These are phyloP conservation scores for Agrilus cyanescens DNA, from an alignment of 2,888 invertebrate genomes.

Conservation along the genomic window DNA sequence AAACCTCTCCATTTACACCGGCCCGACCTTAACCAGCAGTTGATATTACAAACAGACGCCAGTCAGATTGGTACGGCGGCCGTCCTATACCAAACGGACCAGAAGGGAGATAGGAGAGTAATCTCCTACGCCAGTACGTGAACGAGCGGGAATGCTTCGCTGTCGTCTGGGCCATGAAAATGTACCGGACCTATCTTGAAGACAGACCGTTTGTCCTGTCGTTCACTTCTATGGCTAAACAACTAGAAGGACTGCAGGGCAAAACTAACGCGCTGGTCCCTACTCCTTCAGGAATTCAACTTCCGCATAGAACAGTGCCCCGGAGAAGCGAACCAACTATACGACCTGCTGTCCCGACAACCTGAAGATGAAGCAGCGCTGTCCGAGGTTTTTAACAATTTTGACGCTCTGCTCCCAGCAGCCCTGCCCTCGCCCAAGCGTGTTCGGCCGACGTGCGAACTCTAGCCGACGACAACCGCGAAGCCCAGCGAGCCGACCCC, in stretches of 20 bases:
- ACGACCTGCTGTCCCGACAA: conserved; percentile 13
- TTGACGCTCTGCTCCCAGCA: not conserved
- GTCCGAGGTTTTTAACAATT: not conserved
- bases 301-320: conserved; percentile 18
- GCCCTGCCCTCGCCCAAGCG: not conserved
- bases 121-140: conserved; percentile 18
- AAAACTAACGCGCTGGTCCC: conserved; percentile 13
- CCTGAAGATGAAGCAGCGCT: not conserved
- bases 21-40: conserved; percentile 12
- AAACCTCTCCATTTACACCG: conserved; percentile 13
- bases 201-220: conserved; percentile 14
- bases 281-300: conserved; percentile 14
- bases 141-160: conserved; percentile 21
- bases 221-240: conserved; percentile 14
- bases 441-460: too few species aligned
- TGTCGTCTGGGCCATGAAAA: too few species aligned
- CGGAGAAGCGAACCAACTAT: conserved; percentile 13
- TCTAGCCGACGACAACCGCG: too few species aligned
- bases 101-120: conserved; percentile 6
- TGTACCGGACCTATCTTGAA: conserved; percentile 16
- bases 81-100: conserved; percentile 16
- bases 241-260: conserved; percentile 6
- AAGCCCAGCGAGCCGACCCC: too few species aligned
- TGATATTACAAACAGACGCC: conserved; percentile 17
- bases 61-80: conserved; percentile 15